phyloP scores from a whole-genome alignment of 2,888 invertebrate genomes.

The Esperia sulphurella region DNA sequence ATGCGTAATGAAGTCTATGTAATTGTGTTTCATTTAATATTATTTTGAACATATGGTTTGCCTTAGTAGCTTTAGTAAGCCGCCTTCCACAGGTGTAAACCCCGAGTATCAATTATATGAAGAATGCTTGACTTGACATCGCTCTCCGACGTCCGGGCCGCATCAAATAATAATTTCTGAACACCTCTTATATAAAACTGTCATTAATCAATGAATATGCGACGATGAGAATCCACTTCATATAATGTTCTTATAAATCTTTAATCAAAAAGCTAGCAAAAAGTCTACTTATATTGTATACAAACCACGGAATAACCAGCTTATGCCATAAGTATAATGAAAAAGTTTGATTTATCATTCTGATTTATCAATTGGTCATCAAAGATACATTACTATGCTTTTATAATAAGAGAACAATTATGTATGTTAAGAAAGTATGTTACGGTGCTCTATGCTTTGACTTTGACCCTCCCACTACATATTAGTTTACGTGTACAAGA shows the following conservation, averaged over 20 bases:
- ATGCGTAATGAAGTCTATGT: no score
- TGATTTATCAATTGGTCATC: slow-evolving; percentile 54
- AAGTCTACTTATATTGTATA: slow-evolving; percentile 19
- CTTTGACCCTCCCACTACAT: slow-evolving; percentile 6
- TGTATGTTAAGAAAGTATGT: slow-evolving; percentile 35
- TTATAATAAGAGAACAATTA: slow-evolving; percentile 53
- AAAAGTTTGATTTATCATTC: slow-evolving; percentile 50
- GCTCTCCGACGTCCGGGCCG: slow-evolving; percentile 18
- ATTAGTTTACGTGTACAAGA: not conserved
- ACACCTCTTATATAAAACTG: slow-evolving; percentile 29
- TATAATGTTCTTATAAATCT: slow-evolving; percentile 28
- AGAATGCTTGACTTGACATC: slow-evolving; percentile 22
- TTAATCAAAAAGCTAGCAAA: slow-evolving; percentile 43
- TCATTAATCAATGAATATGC: slow-evolving; percentile 48
- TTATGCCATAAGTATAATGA: slow-evolving; percentile 18
- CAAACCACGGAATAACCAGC: slow-evolving; percentile 23
- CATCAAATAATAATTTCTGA: slow-evolving; percentile 23
- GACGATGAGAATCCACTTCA: slow-evolving; percentile 25
- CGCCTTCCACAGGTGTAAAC: not conserved
- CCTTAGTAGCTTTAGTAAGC: no score
- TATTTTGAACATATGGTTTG: no score
- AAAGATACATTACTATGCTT: slow-evolving; percentile 54
- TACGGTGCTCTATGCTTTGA: slow-evolving; percentile 24
- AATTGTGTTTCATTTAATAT: no score
- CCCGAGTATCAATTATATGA: not conserved